Evolutionary conservation across 2,888 invertebrate genomes (phyloP), one percentile per base, ranked within the genome.

Genomic region (Ochropleura leucogaster): DNA sequence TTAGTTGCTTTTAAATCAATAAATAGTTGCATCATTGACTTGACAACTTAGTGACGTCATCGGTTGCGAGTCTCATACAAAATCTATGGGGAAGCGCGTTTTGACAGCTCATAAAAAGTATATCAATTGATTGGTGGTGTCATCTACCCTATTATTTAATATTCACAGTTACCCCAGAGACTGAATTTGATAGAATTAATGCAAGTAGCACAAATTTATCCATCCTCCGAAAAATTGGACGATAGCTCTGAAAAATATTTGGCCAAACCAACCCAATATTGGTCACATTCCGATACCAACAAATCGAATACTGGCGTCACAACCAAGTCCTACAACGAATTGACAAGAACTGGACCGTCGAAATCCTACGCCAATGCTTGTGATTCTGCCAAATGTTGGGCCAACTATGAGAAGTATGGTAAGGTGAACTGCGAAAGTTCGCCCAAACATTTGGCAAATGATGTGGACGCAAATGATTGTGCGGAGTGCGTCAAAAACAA

Each of bases 171-270:
- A 0, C 77, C 84, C 0, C 82, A 86, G 49, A 86, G 88, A 74
- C 5, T 79, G 0, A 93, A 94, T 30, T 88, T 92, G 69, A 94
- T 94, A 70, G 93, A 94, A 66, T 46, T 94, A 2, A 89, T 91
- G 89, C 94, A 93, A 91, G 85, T 92, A 16, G 64, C 87, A 0
- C 85, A 86, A 3, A 89, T 84, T 49, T 89, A 88, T 20, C 71
- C 85, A 0, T 88, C 90, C 0, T 89, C 89, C 0, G 91, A 90
- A 47, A 83, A 76, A 64, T 46, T 90, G 6, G 90, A 90, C 10
- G 69, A 67, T 0, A 75, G 71, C 9, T 85, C 85, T 0, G 89
- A 90, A 55, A 88, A 87, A 79, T 79, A 77, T 74, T 68, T 78
- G 47, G 12, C 64, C 30, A 80, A 74, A 40, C 20, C 69, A 46